phyloP scores from a whole-genome alignment of 1,140 invertebrate genomes.

The Anastrepha ludens region DNA sequence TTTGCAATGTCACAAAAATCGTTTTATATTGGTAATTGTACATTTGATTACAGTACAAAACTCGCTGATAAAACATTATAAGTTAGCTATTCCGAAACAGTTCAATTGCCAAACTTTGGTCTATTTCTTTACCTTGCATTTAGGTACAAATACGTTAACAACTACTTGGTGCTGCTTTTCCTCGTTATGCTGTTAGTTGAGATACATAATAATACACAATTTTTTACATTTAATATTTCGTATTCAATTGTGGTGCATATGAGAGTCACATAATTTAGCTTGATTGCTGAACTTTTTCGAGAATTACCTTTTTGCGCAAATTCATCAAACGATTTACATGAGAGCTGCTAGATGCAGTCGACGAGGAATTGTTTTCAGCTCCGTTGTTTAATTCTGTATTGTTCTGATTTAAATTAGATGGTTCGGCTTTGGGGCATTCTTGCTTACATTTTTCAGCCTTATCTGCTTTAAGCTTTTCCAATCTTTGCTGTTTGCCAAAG shows the following conservation, averaged over 20 bases:
- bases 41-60: no score
- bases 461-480: conserved; percentile 25
- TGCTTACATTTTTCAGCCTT: not conserved
- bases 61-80: no score
- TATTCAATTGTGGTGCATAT: not conserved
- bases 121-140: no score
- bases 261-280: not conserved
- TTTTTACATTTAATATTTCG: not conserved
- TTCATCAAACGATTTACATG: conserved; percentile 10
- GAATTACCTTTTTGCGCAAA: conserved; percentile 39
- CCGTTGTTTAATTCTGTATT: not conserved
- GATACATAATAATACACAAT: not conserved
- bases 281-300: not conserved
- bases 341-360: not conserved
- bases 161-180: not conserved
- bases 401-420: not conserved
- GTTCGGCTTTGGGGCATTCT: not conserved
- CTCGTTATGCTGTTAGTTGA: conserved; percentile 2
- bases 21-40: no score
- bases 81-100: no score
- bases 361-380: not conserved
- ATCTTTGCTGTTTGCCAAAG: not conserved
- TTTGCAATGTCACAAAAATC: no score
- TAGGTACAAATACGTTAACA: no score
- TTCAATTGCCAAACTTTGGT: no score